Conservation (phyloP, 1,140 invertebrate species). For the Aleiodes sp. region DNA sequence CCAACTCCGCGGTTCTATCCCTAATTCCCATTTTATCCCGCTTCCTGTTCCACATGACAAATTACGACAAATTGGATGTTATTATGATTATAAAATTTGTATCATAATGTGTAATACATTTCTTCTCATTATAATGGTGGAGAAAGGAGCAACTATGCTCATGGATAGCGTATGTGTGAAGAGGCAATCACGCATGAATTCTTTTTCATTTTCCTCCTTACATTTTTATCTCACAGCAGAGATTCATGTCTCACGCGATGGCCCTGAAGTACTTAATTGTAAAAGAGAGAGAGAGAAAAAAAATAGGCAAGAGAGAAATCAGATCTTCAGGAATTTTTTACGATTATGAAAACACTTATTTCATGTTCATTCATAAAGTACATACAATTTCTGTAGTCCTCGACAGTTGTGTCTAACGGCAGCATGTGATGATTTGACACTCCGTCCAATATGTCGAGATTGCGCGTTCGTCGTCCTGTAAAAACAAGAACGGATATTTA, state of each 20-base stretch:
- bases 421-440: slow-evolving; percentile 48
- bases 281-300: background rate
- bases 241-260: slow-evolving; percentile 28
- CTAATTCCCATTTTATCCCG: no score
- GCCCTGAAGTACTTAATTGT: background rate
- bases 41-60: no score
- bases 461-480: slow-evolving; percentile 53
- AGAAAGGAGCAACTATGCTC: no score
- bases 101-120: no score
- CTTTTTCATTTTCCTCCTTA: background rate
- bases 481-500: slow-evolving; percentile 17
- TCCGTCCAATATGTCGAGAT: slow-evolving; percentile 50
- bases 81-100: no score
- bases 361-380: background rate
- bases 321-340: background rate
- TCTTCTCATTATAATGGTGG: no score
- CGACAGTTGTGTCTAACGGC: slow-evolving; percentile 29
- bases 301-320: background rate
- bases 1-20: no score
- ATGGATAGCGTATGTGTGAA: no score
- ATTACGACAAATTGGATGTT: no score
- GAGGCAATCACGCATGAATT: no score
- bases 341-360: background rate
- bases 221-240: background rate
- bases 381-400: slow-evolving; percentile 50